Base-by-base conservation (phyloP, 1,140 invertebrate species). In the Drosophila sp. region DNA sequence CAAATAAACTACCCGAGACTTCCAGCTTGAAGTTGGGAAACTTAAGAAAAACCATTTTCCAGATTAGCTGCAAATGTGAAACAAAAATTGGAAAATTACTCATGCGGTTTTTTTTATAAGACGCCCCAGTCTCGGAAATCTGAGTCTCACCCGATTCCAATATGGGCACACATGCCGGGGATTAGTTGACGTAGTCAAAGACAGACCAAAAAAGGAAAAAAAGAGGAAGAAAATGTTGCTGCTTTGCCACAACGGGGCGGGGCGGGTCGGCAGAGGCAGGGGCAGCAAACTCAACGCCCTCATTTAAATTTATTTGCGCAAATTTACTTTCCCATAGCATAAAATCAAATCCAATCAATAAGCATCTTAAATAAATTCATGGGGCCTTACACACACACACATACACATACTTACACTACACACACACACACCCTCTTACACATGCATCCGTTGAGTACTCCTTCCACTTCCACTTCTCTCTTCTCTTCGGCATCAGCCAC, bases 361-460 rank as follows among this genome's bases (percentile, higher is more conserved):
- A 90, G 80, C 72, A 78, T 86, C 89, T 90, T 90, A 82, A 90
- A 90, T 90, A 90, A 90, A 90, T 90, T 90, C 83, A 90, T 89
- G 78, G 80, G 80, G 48, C 64, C 76, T 64, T 45, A 58, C n/a
- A 45, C 61, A 61, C 72, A 65, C 48, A 64, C 64, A 38, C 65
- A 61, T 69, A 73, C 54, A 38, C 72, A 64, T 29, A 53, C 25
- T 25, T 38, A 45, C 48, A 14, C 57, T 67, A 64, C 34, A 53
- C 25, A 29, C 45, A 45, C 48, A 14, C 57, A 58, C 45, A 62
- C 63, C 29, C 72, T 59, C 70, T 59, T 16, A 50, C 9, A 51
- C 45, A 18, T 27, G 32, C 66, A 57, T 36, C 36, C 34, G 16
- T 25, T 48, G 16, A 18, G 16, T 38, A 6, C 9, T 27, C 36